These are phyloP conservation scores for Microctenopoma lineatum DNA, from an alignment of 2,797 vertebrate species.

Conservation along the genomic window DNA sequence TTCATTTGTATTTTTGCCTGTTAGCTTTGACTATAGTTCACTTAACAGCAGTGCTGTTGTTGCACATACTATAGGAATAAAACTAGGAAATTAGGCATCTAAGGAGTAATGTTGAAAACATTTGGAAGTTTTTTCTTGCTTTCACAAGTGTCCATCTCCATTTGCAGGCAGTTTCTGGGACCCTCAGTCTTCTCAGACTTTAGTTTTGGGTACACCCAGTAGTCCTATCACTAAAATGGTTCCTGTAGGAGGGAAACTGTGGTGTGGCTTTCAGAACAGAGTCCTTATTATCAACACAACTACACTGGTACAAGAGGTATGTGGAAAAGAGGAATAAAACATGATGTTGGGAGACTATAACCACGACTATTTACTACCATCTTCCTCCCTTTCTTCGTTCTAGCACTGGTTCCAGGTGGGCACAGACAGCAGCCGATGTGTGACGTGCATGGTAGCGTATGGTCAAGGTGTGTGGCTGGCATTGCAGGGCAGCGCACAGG, in stretches of 20 bases:
- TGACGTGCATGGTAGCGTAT: slow-evolving; percentile 94
- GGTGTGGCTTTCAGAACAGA: slow-evolving; percentile 96
- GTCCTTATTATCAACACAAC: slow-evolving; percentile 90
- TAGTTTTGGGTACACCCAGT: slow-evolving; percentile 88
- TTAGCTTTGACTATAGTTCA: too few relatives aligned
- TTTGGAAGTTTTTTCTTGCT: neutral
- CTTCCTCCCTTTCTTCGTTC: neutral
- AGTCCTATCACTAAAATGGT: slow-evolving; percentile 97
- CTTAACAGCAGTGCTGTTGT: too few relatives aligned
- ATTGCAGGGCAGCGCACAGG: slow-evolving; percentile 93
- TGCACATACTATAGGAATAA: too few relatives aligned
- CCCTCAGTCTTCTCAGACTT: slow-evolving; percentile 92
- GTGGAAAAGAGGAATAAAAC: neutral
- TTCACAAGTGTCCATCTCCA: neutral
- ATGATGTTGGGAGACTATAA: neutral
- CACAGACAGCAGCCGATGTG: slow-evolving; percentile 90
- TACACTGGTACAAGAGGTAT: slow-evolving; percentile 92
- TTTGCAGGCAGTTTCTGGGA: slow-evolving; percentile 95
- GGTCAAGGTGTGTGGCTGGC: slow-evolving; percentile 93
- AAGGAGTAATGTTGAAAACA: too few relatives aligned
- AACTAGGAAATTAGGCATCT: too few relatives aligned
- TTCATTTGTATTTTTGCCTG: neutral
- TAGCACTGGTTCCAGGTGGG: slow-evolving; percentile 94
- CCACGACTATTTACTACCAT: neutral
- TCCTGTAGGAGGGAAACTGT: slow-evolving; percentile 91